Percentiles rank a stretch among this genome's conserved stretches.
Evolutionary conservation across 2,113 vertebrate species (phyloP).

Genomic region (Opisthocomus hoazin): DNA sequence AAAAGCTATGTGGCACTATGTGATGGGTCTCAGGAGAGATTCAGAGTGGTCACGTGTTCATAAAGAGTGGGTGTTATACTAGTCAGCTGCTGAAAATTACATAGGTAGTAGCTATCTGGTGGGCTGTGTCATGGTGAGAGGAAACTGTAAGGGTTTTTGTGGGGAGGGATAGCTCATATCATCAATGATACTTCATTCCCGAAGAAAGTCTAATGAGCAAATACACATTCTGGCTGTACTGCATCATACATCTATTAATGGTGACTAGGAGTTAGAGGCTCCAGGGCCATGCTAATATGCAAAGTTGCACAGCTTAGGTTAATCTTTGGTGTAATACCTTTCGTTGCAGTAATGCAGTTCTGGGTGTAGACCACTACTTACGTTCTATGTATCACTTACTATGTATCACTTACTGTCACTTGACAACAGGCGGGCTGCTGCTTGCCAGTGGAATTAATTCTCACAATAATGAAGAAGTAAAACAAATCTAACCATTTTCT

Average conservation of each 20-base stretch:
- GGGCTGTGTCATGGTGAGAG: not conserved
- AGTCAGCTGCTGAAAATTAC: not conserved
- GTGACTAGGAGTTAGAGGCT: not conserved
- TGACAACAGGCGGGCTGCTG: not conserved
- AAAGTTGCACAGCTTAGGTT: not conserved
- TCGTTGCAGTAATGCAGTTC: not conserved
- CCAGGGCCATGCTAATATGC: not conserved
- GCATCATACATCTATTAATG: not conserved
- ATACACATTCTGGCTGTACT: not conserved
- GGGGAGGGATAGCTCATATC: not conserved
- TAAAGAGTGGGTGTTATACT: not conserved
- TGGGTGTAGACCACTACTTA: not conserved
- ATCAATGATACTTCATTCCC: not conserved
- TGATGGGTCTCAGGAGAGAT: not conserved
- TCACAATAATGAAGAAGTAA: not conserved
- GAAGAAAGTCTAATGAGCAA: not conserved
- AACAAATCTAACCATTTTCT: not conserved
- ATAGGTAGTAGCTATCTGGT: not conserved
- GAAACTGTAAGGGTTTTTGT: not conserved
- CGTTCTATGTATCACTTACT: not conserved
- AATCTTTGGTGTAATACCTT: not conserved
- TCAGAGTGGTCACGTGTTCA: not conserved
- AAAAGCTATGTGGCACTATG: fast-evolving
- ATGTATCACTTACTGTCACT: not conserved
- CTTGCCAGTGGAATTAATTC: not conserved